Evolutionary conservation across 2,797 vertebrate species (phyloP).

Genomic region (Miichthys miiuy): DNA sequence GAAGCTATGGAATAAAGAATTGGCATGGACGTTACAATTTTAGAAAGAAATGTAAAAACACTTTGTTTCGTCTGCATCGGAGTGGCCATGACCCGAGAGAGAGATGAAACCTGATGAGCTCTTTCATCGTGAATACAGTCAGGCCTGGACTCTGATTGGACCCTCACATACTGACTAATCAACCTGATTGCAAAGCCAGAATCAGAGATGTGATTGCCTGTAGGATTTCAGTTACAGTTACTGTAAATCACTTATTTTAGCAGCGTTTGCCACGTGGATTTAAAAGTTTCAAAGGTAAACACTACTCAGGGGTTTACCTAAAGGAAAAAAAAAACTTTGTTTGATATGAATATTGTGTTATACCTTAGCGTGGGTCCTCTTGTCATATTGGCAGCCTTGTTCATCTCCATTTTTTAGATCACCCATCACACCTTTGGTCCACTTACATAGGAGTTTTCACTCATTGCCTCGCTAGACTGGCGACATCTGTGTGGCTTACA

Average conservation of each 20-base stretch:
- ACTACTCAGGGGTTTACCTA: background rate
- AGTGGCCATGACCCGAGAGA: background rate
- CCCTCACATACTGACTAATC: constrained; percentile 12
- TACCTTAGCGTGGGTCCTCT: background rate
- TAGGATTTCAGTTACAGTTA: background rate
- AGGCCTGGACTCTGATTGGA: background rate
- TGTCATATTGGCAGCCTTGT: background rate
- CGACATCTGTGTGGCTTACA: too few relatives aligned
- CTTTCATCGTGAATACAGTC: background rate
- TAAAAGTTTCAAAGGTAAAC: background rate
- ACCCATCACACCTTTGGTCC: background rate
- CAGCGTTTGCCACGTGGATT: constrained; percentile 25
- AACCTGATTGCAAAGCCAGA: constrained; percentile 31
- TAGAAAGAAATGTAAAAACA: constrained; percentile 1
- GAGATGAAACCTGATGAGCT: background rate
- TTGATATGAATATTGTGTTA: constrained; percentile 4
- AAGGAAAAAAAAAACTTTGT: background rate
- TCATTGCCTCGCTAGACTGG: background rate
- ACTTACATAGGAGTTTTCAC: background rate
- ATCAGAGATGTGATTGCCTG: constrained; percentile 12
- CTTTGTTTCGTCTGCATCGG: background rate
- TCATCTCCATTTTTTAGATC: background rate
- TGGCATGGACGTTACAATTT: background rate
- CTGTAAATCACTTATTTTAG: constrained; percentile 21
- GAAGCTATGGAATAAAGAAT: background rate